phyloP scores from a whole-genome alignment of 2,888 invertebrate species.

The Ophraella communa region DNA sequence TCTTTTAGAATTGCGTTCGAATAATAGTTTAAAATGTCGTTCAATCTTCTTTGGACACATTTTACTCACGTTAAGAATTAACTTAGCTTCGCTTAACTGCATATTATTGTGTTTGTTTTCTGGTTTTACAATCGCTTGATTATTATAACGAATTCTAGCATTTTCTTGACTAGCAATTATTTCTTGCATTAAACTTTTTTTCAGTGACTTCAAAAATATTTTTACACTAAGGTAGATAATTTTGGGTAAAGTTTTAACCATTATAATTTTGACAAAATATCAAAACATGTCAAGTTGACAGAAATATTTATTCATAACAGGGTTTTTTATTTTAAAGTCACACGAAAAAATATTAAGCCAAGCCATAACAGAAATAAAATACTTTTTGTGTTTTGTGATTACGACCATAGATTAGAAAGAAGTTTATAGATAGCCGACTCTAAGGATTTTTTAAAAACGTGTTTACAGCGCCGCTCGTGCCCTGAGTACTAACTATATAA shows the following conservation, averaged over 20 bases:
- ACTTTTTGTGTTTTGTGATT: too few relatives aligned
- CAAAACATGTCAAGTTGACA: constrained; percentile 11
- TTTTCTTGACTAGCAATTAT: constrained; percentile 78
- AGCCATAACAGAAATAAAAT: too few relatives aligned
- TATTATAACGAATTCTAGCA: constrained; percentile 61
- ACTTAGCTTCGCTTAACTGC: constrained; percentile 76
- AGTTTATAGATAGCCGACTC: too few relatives aligned
- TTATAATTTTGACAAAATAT: constrained; percentile 14
- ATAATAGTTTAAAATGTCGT: constrained; percentile 83
- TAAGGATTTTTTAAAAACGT: too few relatives aligned
- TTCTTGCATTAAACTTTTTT: constrained; percentile 77
- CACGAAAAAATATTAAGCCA: too few relatives aligned
- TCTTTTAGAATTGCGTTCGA: constrained; percentile 83
- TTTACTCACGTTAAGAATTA: constrained; percentile 84
- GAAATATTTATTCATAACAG: background rate
- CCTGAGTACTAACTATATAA: too few relatives aligned
- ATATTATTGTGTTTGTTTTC: constrained; percentile 29
- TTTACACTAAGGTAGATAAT: constrained; percentile 39
- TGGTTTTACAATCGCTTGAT: constrained; percentile 1
- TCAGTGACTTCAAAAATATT: constrained; percentile 40
- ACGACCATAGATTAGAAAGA: too few relatives aligned
- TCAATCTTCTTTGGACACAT: constrained; percentile 70
- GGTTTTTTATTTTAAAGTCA: background rate
- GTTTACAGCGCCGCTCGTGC: too few relatives aligned
- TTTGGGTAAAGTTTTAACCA: constrained; percentile 39